Evolutionary conservation across 2,113 vertebrate genomes (phyloP), one percentile per base, ranked within the genome.

Genomic region (Sinocyclocheilus anophthalmus): DNA sequence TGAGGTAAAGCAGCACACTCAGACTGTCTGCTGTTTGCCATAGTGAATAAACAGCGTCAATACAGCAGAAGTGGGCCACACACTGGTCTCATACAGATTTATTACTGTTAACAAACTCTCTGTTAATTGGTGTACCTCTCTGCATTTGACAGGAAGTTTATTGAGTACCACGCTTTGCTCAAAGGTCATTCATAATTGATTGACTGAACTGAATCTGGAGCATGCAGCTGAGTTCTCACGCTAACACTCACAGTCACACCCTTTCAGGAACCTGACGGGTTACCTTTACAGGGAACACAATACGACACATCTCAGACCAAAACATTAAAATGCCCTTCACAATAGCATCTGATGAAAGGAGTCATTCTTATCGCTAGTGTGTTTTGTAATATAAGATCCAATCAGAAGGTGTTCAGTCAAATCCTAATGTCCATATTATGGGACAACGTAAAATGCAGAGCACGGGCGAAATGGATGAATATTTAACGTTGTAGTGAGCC

Each of bases 141-240:
- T 42, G 42, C 1, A 10, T 48, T 26, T 65, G 8, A 45, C n/a
- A 20, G 45, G 3, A 26, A 16, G 20, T 37, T 42, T 24, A 22
- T 65, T 48, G n/a, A 81, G 11, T 59, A 39, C 81, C 61, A 83
- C 53, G 84, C 22, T 9, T 20, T 8, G 61, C n/a, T 77, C 57
- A 88, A 73, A 84, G 61, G 78, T 85, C 61, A 80, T 87, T 73
- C 73, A 88, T 88, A 84, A 86, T 88, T 85, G 20, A 89, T 88
- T 73, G 24, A 77, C 65, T 75, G 80, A 82, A 59, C 61, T 73
- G 72, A 61, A 82, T 85, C 70, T 79, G 80, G 63, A 50, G 8
- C 39, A 63, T 50, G 55, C 76, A 24, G 39, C 57, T 82, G 59
- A 73, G 57, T 82, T 88, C 82, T 82, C 82, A 88, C 48, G 77